Evolutionary conservation across 2,797 vertebrate genomes (phyloP).

Genomic region (Enteromius afrohamiltoni): DNA sequence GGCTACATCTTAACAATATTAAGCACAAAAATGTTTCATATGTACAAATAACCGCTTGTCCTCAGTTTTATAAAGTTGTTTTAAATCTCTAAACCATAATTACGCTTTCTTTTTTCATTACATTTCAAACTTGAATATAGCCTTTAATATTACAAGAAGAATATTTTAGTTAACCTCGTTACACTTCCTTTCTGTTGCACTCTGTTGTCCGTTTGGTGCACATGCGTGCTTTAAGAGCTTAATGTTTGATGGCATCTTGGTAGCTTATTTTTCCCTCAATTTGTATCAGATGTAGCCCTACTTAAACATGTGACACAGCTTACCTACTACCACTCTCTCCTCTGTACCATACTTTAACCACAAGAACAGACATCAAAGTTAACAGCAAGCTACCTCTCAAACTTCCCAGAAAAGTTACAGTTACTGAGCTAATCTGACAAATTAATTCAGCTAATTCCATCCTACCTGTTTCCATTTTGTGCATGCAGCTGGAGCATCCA

Average conservation of each 20-base stretch:
- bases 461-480: constrained; percentile 92
- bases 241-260: background rate
- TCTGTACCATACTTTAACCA: constrained; percentile 8
- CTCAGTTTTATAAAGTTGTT: background rate
- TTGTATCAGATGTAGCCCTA: background rate
- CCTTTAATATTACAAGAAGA: background rate
- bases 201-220: no score
- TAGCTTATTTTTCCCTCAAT: background rate
- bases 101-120: background rate
- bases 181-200: background rate
- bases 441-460: background rate
- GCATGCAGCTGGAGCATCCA: constrained; percentile 84
- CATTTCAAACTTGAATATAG: background rate
- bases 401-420: constrained; percentile 12
- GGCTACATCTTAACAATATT: background rate
- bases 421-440: background rate
- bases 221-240: background rate
- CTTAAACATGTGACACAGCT: background rate
- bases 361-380: background rate
- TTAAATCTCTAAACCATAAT: background rate
- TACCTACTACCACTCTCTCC: background rate
- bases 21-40: background rate
- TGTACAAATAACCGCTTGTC: background rate
- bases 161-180: background rate
- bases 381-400: background rate